Evolutionary conservation across 2,888 invertebrate species (phyloP), one percentile per base, ranked within the genome.

Genomic region (Laothoe populi): DNA sequence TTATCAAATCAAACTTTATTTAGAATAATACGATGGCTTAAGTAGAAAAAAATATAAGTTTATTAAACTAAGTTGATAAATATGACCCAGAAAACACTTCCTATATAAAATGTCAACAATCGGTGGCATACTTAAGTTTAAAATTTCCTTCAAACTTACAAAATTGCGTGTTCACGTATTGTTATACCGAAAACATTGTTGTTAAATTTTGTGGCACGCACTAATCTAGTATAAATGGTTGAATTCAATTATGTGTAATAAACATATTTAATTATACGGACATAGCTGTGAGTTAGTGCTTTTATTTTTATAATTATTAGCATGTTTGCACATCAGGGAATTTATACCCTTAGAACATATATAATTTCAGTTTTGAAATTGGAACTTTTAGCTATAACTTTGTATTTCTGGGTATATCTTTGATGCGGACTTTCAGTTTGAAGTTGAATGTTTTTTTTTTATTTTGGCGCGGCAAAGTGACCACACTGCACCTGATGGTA

Each of bases 171-270:
- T 53, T 19, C 53, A 16, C 53, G 11, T 53, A 35, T 53, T 53
- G 31, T 53, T 53, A 53, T 53, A 21, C 19, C 11, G 35, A 53
- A 53, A 53, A 53, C 53, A 53, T 53, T 53, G 31, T 53, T 53
- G 35, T 53, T 53, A 53, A 53, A 53, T 53, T 35, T 53, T 35
- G 53, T 60, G 60, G 46, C 60, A 60, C 46, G 60, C 60, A 46
- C 21, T 60, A 60, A 60, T 48, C 60, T 53, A 35, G 31, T 53
- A 7, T 53, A 53, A 53, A 53, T 35, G 53, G 53, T 53, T 53
- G 53, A 53, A 53, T 53, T 53, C 35, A 53, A 53, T 53, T 53
- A 53, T 53, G 53, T 19, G 31, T 53, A 53, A 53, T 53, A 35
- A 53, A 53, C 53, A 53, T 53, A 53, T 19, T 53, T 53, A 53